Base-by-base conservation (phyloP, 1,140 invertebrate species). In the Phthorimaea operculella region DNA sequence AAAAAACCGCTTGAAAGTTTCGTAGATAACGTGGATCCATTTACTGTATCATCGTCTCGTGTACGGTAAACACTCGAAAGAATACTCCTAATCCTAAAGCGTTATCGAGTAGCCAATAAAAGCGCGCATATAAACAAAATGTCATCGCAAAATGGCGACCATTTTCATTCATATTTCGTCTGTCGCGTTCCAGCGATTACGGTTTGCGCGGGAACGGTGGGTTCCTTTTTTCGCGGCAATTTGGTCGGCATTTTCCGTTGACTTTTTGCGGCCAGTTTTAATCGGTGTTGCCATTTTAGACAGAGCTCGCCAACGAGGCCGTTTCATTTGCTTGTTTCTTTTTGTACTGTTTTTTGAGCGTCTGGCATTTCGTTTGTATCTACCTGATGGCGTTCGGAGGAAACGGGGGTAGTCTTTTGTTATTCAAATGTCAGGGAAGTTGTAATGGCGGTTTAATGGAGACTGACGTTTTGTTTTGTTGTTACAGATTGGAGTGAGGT, bases 201-300 rank as follows among this genome's bases (percentile, higher is more conserved):
- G 61, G 62, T 69, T 71, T 71, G 62, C 59, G 63, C 52, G 65
- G 65, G 52, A 68, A 64, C 50, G 55, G 7, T 28, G 18, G 53
- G 33, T 54, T 64, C 62, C 54, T 74, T 76, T 76, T 77, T 74
- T 78, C 64, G 62, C 60, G 68, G 70, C 75, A 78, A 78, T 77
- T 75, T 72, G 61, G 67, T 55, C 57, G 64, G 63, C 55, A 64
- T 68, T 76, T 67, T 58, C 61, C 55, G 58, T 62, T 68, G 61
- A 70, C 64, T 76, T 77, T 79, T 77, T 76, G 75, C 52, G 70
- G 74, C 64, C 69, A 68, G 70, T 74, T 74, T 81, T 75, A 76
- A 79, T 78, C 72, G 70, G 66, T 76, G 75, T 72, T 72, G 69
- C 76, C 66, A 73, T 75, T 74, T 74, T 58, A 60, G 53, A 36